phyloP scores from a whole-genome alignment of 2,797 vertebrate genomes.

The Novumbra hubbsi region DNA sequence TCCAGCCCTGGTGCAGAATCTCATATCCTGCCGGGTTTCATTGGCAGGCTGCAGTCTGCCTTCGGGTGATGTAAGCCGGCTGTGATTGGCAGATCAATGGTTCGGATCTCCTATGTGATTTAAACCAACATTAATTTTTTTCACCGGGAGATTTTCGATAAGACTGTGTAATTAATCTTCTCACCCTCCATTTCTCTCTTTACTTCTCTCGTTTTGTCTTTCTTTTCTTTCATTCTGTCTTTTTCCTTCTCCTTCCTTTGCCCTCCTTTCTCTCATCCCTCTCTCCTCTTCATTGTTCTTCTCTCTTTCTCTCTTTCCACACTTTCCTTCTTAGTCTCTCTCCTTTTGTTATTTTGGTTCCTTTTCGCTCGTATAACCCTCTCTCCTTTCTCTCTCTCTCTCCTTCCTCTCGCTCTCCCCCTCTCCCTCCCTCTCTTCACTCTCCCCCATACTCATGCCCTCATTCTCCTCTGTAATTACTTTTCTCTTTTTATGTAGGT shows the following conservation, averaged over 20 bases:
- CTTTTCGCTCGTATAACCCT: too few species aligned
- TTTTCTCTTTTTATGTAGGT: too few species aligned
- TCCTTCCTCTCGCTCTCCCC: too few species aligned
- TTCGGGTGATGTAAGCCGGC: slow-evolving; percentile 27
- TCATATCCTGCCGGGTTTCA: slow-evolving; percentile 26
- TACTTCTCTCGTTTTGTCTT: slow-evolving; percentile 13
- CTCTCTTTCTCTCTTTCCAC: neutral
- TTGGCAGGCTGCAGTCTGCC: slow-evolving; percentile 5
- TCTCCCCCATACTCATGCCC: too few species aligned
- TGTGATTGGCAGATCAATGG: slow-evolving; percentile 43
- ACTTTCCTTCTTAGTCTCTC: neutral
- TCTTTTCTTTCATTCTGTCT: slow-evolving; percentile 14
- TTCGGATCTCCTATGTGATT: slow-evolving; percentile 30
- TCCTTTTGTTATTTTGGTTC: too few species aligned
- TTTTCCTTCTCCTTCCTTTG: neutral
- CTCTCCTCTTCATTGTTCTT: slow-evolving; percentile 1
- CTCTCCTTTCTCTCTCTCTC: too few species aligned
- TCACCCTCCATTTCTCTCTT: neutral
- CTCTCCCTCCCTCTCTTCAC: too few species aligned
- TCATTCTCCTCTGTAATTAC: too few species aligned
- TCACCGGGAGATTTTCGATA: slow-evolving; percentile 16
- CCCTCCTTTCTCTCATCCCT: neutral
- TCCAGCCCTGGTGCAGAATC: neutral
- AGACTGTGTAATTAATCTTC: slow-evolving; percentile 5
- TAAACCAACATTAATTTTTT: slow-evolving; percentile 26